Conservation (phyloP, 2,797 vertebrate genomes). For the Xenops minutus region DNA sequence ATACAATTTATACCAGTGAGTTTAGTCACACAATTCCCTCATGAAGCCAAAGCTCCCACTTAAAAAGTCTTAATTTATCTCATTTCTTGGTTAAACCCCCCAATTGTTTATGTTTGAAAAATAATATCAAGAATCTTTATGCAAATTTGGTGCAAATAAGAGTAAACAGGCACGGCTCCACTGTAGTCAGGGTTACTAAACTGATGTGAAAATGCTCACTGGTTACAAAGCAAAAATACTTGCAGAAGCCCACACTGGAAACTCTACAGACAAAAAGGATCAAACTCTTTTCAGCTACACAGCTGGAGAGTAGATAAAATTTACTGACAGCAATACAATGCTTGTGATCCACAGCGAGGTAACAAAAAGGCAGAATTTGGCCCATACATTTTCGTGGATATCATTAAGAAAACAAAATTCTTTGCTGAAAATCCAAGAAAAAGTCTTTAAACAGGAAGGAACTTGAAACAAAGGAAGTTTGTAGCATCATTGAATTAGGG, state of each 20-base stretch:
- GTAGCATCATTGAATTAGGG: neutral
- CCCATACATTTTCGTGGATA: neutral
- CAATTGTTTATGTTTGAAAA: neutral
- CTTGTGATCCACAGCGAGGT: neutral
- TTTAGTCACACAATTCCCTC: neutral
- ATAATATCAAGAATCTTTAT: neutral
- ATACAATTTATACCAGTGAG: neutral
- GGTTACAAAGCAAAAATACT: neutral
- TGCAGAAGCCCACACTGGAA: neutral
- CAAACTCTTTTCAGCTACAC: neutral
- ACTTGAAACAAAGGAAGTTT: neutral
- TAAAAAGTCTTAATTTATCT: neutral
- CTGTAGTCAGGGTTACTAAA: slow-evolving; percentile 1
- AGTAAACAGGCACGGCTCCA: neutral
- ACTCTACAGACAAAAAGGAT: neutral
- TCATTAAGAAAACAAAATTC: neutral
- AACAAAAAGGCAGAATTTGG: neutral
- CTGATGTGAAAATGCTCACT: neutral
- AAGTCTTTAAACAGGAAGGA: neutral
- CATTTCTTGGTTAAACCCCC: neutral
- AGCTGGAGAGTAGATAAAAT: neutral
- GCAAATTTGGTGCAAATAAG: neutral
- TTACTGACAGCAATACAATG: neutral
- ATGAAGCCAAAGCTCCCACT: neutral
- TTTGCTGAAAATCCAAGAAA: neutral